Evolutionary conservation across 2,797 vertebrate species (phyloP).

Genomic region (Hydrocynus forskahlii): DNA sequence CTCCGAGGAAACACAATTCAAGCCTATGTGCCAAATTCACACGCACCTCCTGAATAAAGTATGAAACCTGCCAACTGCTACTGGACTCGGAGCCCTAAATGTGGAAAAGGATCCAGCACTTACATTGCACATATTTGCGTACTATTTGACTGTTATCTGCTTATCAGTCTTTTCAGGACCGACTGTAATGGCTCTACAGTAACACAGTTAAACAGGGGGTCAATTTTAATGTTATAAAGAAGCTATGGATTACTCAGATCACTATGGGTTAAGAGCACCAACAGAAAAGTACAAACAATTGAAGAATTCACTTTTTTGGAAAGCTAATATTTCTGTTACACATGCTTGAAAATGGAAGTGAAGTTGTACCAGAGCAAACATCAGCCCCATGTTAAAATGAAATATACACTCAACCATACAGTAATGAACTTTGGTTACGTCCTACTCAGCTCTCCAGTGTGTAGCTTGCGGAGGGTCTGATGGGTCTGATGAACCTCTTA

Average conservation of each 20-base stretch:
- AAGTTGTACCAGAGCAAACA: background rate
- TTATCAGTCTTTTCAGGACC: background rate
- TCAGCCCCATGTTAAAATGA: too few relatives aligned
- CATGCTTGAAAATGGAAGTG: background rate
- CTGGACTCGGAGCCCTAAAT: background rate
- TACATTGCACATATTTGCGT: background rate
- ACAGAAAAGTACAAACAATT: too few relatives aligned
- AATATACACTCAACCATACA: too few relatives aligned
- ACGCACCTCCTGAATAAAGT: conserved; percentile 36
- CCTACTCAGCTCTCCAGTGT: too few relatives aligned
- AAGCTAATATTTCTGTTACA: too few relatives aligned
- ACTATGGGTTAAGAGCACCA: too few relatives aligned
- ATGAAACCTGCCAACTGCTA: conserved; percentile 32
- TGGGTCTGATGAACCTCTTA: too few relatives aligned
- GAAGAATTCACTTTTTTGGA: too few relatives aligned
- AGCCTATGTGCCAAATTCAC: conserved; percentile 17
- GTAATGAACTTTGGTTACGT: too few relatives aligned
- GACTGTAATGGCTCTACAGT: background rate
- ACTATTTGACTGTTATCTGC: background rate
- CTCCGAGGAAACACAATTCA: conserved; percentile 37
- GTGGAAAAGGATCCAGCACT: background rate
- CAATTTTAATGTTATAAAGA: background rate
- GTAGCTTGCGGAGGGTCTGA: too few relatives aligned
- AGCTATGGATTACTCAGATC: too few relatives aligned
- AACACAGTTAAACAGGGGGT: background rate